phyloP scores from a whole-genome alignment of 35 echinoderm and acorn worm species.

The Hemicentrotus pulcherrimus region DNA sequence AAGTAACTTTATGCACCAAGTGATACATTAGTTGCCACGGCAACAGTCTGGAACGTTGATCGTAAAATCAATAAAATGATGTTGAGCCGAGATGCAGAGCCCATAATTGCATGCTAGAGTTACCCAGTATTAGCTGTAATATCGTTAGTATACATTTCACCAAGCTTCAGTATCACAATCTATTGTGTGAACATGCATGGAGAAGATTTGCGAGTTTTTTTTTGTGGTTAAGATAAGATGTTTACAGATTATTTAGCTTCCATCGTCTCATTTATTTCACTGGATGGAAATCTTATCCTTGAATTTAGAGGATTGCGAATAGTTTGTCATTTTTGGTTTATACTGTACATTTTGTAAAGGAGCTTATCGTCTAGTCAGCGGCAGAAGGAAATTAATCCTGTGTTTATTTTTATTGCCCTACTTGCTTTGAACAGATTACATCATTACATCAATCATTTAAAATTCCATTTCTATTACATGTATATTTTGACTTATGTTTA shows the following conservation, averaged over 20 bases:
- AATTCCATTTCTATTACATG: no score
- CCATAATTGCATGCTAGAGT: neutral
- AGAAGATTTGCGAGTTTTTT: neutral
- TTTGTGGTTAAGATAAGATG: neutral
- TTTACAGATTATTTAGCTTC: neutral
- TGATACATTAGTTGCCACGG: neutral
- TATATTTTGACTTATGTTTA: no score
- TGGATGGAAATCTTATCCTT: no score
- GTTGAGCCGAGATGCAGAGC: neutral
- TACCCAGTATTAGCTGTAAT: neutral
- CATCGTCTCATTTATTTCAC: no score
- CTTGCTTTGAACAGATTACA: no score
- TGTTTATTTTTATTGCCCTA: no score
- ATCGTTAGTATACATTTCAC: neutral
- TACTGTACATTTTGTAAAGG: no score
- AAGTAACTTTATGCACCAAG: neutral
- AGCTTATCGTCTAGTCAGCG: no score
- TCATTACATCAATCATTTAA: no score
- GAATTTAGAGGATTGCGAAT: no score
- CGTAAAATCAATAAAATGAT: conserved; percentile 15
- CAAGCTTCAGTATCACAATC: neutral
- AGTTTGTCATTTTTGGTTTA: no score
- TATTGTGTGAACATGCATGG: neutral
- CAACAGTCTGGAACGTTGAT: neutral
- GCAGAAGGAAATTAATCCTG: no score